Base-by-base conservation (phyloP, 2,113 vertebrate genomes). In the Oreochromis aureus region DNA sequence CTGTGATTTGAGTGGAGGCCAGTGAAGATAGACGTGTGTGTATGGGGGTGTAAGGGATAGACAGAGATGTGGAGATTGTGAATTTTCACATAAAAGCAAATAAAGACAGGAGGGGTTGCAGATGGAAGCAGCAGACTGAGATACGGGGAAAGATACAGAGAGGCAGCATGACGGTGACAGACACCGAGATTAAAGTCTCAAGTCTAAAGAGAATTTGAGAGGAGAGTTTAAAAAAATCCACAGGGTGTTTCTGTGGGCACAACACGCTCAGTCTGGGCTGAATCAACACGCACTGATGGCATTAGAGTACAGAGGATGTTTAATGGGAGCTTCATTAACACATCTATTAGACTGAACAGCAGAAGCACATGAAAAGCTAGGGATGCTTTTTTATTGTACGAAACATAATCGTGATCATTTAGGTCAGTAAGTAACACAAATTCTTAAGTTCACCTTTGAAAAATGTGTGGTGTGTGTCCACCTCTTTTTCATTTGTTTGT, bases 161-260 rank as follows among this genome's bases (percentile, higher is more conserved):
- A 44, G 78, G 51, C 79, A 81, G 44, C 61, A 19, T 46, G 51
- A 81, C 27, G 18, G 58, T 30, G 51, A 55, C 84, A 86, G 82
- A 87, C 41, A 76, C 11, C 12, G 12, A 76, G 78, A 69, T 59
- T 87, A 13, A 32, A 80, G 15, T 66, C 39, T 66, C 30, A 39
- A 63, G 24, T 80, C 46, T 55, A 56, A 85, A 87, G 88, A 79
- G 63, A 89, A 79, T 90, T 69, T 84, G 27, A 78, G 41, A 36
- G 24, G 12, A 44, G n/a, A 87, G 61, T 19, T 39, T 5, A 10
- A 56, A 54, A 63, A 27, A 48, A 9, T 86, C 48, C n/a, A 8
- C 12, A 12, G 71, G 24, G 19, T 55, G 53, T 44, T 80, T 32
- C 59, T 69, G 16, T 41, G 63, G n/a, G 22, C 34, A 1, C 18